These are phyloP conservation scores for Poecile atricapillus DNA, from an alignment of 2,113 vertebrate species.

Conservation along the genomic window DNA sequence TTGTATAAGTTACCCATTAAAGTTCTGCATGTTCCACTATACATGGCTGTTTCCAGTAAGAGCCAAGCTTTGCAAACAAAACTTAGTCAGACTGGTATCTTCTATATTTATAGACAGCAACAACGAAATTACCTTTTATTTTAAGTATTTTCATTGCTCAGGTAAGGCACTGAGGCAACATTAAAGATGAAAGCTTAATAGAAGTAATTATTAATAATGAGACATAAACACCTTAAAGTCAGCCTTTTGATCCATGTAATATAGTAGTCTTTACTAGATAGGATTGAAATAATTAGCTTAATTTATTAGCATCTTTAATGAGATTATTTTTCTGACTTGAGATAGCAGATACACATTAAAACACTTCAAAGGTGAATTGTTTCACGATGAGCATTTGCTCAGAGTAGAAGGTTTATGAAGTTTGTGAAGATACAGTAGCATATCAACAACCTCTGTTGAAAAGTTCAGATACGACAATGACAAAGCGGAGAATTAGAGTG, in stretches of 20 bases:
- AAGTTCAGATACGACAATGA: background rate
- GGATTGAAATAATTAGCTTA: background rate
- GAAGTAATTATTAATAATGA: background rate
- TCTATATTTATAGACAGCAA: background rate
- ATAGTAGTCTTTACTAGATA: background rate
- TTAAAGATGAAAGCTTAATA: background rate
- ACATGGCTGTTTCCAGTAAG: background rate
- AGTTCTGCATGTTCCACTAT: background rate
- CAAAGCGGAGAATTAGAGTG: background rate
- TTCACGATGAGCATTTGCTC: background rate
- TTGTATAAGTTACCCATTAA: background rate
- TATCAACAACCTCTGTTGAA: background rate
- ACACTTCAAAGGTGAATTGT: background rate
- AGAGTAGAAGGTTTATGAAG: background rate
- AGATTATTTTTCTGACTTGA: background rate
- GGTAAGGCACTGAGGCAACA: background rate
- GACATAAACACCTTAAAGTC: background rate
- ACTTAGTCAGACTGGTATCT: background rate
- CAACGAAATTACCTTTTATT: background rate
- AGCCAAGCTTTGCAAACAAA: background rate
- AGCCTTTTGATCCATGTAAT: background rate
- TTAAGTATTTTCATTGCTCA: background rate
- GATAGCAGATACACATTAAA: background rate
- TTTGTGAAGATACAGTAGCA: accelerated
- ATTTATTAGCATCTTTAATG: background rate